Evolutionary conservation across 2,797 vertebrate species (phyloP).

Genomic region (Anolis apletophallus): DNA sequence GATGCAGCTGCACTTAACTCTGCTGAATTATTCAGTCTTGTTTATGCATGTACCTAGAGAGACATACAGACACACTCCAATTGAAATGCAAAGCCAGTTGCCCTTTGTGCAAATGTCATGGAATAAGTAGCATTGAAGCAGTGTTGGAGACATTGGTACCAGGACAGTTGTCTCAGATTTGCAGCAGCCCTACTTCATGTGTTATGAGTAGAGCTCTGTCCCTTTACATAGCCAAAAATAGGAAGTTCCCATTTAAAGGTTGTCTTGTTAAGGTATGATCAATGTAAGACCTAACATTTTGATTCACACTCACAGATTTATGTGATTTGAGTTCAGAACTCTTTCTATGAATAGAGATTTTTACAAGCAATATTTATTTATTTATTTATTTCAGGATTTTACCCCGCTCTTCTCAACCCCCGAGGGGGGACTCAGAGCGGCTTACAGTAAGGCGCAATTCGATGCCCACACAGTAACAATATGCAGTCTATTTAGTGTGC

Average conservation of each 20-base stretch:
- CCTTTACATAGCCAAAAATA: neutral
- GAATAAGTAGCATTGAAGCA: constrained; percentile 25
- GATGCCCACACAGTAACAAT: too few relatives aligned
- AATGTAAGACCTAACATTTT: neutral
- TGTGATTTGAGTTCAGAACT: neutral
- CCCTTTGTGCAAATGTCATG: constrained; percentile 53
- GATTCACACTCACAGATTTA: neutral
- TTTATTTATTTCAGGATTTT: too few relatives aligned
- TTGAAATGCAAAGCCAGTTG: constrained; percentile 64
- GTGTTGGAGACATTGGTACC: constrained; percentile 52
- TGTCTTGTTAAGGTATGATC: neutral
- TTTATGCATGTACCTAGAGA: constrained; percentile 4
- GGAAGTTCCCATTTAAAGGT: neutral
- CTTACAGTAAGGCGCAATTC: too few relatives aligned
- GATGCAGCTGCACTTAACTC: constrained; percentile 70
- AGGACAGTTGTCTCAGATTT: constrained; percentile 51
- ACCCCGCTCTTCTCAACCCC: too few relatives aligned
- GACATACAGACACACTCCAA: constrained; percentile 32
- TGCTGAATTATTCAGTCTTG: constrained; percentile 61
- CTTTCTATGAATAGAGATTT: neutral
- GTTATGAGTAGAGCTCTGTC: neutral
- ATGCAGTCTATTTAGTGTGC: neutral
- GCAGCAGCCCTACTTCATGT: neutral
- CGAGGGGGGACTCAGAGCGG: too few relatives aligned
- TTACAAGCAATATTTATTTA: neutral